Conservation (phyloP, 2,888 invertebrate genomes). For the Leucoptera coffeella region DNA sequence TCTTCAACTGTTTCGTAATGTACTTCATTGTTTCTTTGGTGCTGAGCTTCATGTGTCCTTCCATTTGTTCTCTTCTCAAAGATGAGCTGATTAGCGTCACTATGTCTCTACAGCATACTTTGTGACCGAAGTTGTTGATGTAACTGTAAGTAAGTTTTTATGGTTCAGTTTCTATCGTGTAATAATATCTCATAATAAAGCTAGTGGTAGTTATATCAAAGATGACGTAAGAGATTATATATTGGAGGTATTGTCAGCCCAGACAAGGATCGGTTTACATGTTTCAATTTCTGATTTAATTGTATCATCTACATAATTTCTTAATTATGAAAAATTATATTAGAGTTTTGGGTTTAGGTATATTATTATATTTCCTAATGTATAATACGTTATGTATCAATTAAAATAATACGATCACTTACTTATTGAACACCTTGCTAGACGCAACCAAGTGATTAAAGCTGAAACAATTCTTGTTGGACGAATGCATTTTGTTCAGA, state of each 20-base stretch:
- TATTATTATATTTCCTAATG: too few relatives aligned
- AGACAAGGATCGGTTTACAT: too few relatives aligned
- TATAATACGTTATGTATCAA: too few relatives aligned
- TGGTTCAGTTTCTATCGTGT: too few relatives aligned
- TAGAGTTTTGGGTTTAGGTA: too few relatives aligned
- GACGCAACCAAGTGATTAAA: slow-evolving; percentile 30
- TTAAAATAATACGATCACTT: slow-evolving; percentile 12
- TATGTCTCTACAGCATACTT: slow-evolving; percentile 31
- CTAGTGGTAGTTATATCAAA: too few relatives aligned
- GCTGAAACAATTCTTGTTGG: slow-evolving; percentile 35
- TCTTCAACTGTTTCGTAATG: slow-evolving; percentile 23
- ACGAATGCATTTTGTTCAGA: slow-evolving; percentile 22
- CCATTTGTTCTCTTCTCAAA: slow-evolving; percentile 8
- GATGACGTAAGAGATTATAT: too few relatives aligned
- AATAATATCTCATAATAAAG: too few relatives aligned
- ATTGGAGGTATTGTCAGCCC: too few relatives aligned
- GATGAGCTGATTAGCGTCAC: slow-evolving; percentile 22
- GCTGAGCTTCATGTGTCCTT: slow-evolving; percentile 4
- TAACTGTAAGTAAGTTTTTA: slow-evolving; percentile 45
- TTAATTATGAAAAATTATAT: too few relatives aligned
- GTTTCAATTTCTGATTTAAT: too few relatives aligned
- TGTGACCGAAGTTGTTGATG: slow-evolving; percentile 50
- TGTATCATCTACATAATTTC: too few relatives aligned
- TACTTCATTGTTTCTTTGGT: slow-evolving; percentile 7
- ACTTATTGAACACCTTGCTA: slow-evolving; percentile 32